Conservation (phyloP, 1,140 invertebrate species). For the Holotrichia oblita region DNA sequence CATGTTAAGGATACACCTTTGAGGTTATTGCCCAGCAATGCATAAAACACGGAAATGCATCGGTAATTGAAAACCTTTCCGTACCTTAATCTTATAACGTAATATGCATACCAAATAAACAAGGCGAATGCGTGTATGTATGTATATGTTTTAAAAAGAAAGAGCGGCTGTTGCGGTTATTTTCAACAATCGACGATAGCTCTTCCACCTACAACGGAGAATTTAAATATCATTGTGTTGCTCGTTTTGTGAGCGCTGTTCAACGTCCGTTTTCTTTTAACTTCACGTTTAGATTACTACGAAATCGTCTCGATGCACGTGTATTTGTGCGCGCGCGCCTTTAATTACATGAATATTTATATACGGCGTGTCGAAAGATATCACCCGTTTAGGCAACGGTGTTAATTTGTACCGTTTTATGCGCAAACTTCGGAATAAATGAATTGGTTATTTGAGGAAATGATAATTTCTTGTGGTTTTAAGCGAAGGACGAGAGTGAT, state of each 20-base stretch:
- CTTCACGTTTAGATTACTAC: not conserved
- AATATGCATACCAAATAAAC: slow-evolving; percentile 20
- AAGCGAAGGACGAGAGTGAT: not conserved
- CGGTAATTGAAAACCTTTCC: slow-evolving; percentile 29
- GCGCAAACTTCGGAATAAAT: not conserved
- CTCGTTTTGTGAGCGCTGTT: not conserved
- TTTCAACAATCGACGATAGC: not conserved
- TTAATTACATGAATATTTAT: slow-evolving; percentile 2
- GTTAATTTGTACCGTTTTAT: not conserved
- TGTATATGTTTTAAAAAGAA: not conserved
- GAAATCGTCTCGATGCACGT: not conserved
- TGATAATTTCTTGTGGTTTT: not conserved
- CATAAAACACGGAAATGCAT: slow-evolving; percentile 25
- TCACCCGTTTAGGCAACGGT: not conserved
- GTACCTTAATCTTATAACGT: slow-evolving; percentile 31
- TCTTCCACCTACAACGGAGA: slow-evolving; percentile 16
- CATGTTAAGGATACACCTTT: slow-evolving; percentile 16
- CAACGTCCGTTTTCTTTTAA: not conserved
- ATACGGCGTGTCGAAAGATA: not conserved
- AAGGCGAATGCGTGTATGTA: not conserved
- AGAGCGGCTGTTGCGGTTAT: slow-evolving; percentile 4
- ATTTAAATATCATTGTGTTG: slow-evolving; percentile 7
- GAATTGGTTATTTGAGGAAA: not conserved
- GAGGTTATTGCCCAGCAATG: slow-evolving; percentile 13
- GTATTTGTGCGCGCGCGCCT: not conserved